Conservation (phyloP, 2,797 vertebrate genomes). For the Hemitrygon akajei region DNA sequence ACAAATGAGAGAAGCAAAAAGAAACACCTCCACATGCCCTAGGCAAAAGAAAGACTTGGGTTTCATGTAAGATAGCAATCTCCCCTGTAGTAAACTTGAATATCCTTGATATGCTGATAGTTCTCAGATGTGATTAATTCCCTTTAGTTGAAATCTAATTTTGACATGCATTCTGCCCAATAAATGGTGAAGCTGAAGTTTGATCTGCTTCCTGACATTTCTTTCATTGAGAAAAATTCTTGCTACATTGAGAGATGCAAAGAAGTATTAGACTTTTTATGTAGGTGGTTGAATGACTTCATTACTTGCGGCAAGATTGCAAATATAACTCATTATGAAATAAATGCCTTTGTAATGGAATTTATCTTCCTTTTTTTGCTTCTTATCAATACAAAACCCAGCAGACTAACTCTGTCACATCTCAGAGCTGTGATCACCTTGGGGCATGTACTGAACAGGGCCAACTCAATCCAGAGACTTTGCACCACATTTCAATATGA, state of each 20-base stretch:
- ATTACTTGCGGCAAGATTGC: neutral
- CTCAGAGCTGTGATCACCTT: neutral
- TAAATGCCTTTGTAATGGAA: neutral
- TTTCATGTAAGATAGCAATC: neutral
- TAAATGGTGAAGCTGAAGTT: neutral
- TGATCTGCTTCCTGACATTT: neutral
- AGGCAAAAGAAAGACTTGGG: neutral
- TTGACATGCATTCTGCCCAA: neutral
- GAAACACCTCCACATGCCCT: neutral
- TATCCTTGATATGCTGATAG: neutral
- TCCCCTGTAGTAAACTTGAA: neutral
- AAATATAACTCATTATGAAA: neutral
- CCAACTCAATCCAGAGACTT: neutral
- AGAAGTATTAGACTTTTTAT: neutral
- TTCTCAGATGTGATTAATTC: neutral
- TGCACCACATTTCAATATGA: neutral
- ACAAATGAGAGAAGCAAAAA: neutral
- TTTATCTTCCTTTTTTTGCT: neutral
- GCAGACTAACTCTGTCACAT: neutral
- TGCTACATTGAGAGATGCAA: neutral
- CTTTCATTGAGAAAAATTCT: neutral
- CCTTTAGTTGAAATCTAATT: neutral
- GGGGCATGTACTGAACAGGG: neutral
- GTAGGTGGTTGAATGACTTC: neutral
- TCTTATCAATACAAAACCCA: neutral